Evolutionary conservation across 2,797 vertebrate species (phyloP), one percentile per base, ranked within the genome.

Genomic region (Dallia pectoralis): DNA sequence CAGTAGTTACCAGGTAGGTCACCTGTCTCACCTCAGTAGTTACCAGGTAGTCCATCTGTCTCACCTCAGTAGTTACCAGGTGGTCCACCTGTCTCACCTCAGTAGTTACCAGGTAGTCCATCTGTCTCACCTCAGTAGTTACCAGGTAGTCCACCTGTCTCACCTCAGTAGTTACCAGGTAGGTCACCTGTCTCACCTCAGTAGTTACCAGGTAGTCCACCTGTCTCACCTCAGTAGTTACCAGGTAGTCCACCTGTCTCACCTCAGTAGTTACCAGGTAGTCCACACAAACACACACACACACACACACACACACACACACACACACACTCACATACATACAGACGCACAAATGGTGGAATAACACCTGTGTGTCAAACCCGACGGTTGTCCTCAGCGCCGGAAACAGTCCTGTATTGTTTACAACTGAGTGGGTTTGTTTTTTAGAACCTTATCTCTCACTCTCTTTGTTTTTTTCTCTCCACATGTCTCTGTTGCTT

Each of bases 321-420:
- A 61, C n/a, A n/a, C 56, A 61, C 1, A 56, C 51, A 56, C 4
- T 1, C 22, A 8, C 6, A 25, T 8, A 0, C 7, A 25, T 22
- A 0, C 56, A 56, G 16, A 0, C 56, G 22, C 53, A 25, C 59
- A 67, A 22, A 4, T 16, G 3, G 40, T 64, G 40, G 27, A 56
- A 18, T 40, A 73, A 49, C 69, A 78, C 66, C 63, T 71, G 71
- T 67, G 51, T 29, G 64, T 71, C 22, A 9, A 9, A 12, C 33
- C 69, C n/a, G 40, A 47, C 30, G 29, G 63, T 61, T 75, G 36
- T 56, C 62, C 40, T 68, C 19, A 69, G 25, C 18, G 19, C 73
- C 71, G 51, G 67, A 65, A 27, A 61, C 70, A 49, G 40, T 32
- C 63, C 68, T 30, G 15, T 40, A 22, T 4, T 49, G 36, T 69